Percentiles rank a stretch among this genome's conserved stretches.
Evolutionary conservation across 2,113 vertebrate species (phyloP).

Genomic region (Ramphastos sulfuratus): DNA sequence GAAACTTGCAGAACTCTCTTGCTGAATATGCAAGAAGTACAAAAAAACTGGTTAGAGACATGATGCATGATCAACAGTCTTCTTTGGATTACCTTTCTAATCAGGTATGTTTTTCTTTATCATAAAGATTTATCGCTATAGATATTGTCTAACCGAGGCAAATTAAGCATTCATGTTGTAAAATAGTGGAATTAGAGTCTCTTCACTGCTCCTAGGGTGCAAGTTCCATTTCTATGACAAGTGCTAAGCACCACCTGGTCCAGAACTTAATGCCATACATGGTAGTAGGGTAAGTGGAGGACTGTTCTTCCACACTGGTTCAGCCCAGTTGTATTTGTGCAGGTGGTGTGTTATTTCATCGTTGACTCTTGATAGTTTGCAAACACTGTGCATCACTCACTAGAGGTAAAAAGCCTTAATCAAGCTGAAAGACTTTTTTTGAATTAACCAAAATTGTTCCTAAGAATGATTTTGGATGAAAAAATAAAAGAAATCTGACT

Average conservation of each 20-base stretch:
- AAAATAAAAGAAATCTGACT: background rate
- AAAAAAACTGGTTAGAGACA: conserved; percentile 86
- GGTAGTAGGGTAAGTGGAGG: background rate
- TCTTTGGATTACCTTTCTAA: conserved; percentile 86
- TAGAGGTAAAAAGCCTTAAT: background rate
- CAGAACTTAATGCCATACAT: no score
- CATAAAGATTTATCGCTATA: background rate
- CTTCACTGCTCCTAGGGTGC: background rate
- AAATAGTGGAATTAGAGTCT: background rate
- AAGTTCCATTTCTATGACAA: background rate
- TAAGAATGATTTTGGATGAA: background rate
- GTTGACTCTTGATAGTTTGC: background rate
- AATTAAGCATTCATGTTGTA: background rate
- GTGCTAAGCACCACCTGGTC: background rate
- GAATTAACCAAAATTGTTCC: background rate
- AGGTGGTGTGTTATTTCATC: background rate
- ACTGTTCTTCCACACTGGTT: background rate
- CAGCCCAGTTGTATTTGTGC: background rate
- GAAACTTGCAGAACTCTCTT: conserved; percentile 88
- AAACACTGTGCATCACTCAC: background rate
- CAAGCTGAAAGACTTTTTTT: background rate
- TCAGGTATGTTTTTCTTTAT: conserved; percentile 75
- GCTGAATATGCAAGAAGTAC: conserved; percentile 86
- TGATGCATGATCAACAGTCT: conserved; percentile 90
- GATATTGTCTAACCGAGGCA: background rate